These are phyloP conservation scores for Procambarus clarkii DNA, from an alignment of 1,140 invertebrate species.

Conservation along the genomic window DNA sequence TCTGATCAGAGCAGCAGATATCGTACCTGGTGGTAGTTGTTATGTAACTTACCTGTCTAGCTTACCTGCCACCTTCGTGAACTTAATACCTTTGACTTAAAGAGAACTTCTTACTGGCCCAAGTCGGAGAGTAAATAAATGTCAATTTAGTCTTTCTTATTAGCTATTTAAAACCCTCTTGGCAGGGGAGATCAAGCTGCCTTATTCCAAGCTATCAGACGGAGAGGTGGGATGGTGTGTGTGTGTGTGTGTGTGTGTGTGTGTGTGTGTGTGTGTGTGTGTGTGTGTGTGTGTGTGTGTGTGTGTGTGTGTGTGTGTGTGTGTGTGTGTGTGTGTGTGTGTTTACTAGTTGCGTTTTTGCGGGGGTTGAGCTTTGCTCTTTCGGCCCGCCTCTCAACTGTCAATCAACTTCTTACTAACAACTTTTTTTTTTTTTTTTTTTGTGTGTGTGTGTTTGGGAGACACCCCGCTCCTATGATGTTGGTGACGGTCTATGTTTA, in stretches of 20 bases:
- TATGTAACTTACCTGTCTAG: background rate
- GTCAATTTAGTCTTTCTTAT: conserved; percentile 10
- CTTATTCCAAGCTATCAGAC: conserved; percentile 7
- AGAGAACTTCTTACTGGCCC: background rate
- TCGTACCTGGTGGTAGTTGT: background rate
- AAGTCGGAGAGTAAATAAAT: conserved; percentile 7
- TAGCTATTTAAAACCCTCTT: background rate
- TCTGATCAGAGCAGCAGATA: no score
- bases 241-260: background rate
- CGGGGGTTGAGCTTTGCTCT: no score
- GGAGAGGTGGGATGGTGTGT: background rate
- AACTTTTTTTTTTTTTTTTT: no score
- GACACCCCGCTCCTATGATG: background rate
- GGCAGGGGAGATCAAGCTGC: conserved; percentile 8
- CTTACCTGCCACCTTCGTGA: background rate
- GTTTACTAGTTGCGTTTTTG: no score
- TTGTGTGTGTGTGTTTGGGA: background rate
- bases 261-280: no score
- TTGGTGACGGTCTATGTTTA: conserved; percentile 24
- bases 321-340: no score
- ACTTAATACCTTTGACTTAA: background rate
- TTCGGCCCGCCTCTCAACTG: no score
- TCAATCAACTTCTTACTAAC: no score
- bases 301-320: no score
- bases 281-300: no score